Base-by-base conservation (phyloP, 2,113 vertebrate genomes). In the Gopherus flavomarginatus region DNA sequence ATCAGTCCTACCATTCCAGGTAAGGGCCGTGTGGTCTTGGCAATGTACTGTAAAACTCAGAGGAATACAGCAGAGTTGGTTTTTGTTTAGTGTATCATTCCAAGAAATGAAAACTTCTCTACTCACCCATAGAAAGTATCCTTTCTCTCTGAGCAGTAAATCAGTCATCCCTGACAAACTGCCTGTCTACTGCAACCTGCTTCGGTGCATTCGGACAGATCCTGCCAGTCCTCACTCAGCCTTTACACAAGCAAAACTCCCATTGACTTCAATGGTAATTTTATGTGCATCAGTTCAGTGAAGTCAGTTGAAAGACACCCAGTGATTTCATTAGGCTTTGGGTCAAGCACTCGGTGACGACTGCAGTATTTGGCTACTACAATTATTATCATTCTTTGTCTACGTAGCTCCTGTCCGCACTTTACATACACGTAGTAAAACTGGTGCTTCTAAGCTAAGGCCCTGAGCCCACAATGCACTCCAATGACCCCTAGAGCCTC, bases 1-100 rank as follows among this genome's bases (percentile, higher is more conserved):
- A 99, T 87, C 99, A 99, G 91, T 97, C 97, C 97, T 99, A 99
- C 98, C 99, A 99, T 83, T 98, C 98, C 97, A 99, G 99, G 99
- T 99, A 95, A 98, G 98, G 57, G 1, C 31, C 16, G 0, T 52
- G 8, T 31, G 38, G 47, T 35, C 21, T 5, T 6, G n/a, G 24
- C 42, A 81, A 27, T 69, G 27, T 31, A 72, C 85, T 69, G 11
- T 47, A 78, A 47, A 35, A 17, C 50, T 52, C 65, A 77, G 17
- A 77, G 50, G 53, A 27, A 42, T 11, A 52, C 35, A 31, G 38
- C 24, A 42, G 35, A 22, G 16, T 77, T 78, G 38, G 22, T 59
- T 86, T 81, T 62, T 35, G 81, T 52, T 44, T 85, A 24, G 83
- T 44, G 10, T 42, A 5, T n/a, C 82, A 35, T 49, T 80, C 6